Conservation (phyloP, 2,888 invertebrate species). For the Cheilosia vernalis region DNA sequence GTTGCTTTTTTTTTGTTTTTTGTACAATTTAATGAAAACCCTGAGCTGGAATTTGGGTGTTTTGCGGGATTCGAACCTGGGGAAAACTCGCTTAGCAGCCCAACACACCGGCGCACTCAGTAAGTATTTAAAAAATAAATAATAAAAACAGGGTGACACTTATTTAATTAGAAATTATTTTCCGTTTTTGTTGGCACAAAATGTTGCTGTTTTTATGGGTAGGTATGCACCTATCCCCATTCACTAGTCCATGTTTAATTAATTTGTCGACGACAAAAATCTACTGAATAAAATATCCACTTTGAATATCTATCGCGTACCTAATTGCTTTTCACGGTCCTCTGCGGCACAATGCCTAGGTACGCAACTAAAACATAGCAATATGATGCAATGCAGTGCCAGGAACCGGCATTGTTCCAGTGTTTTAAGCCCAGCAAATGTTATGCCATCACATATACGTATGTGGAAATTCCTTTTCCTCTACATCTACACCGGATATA, state of each 20-base stretch:
- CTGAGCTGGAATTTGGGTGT: no score
- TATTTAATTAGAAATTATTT: no score
- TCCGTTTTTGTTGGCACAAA: no score
- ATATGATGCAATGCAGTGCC: slow-evolving; percentile 14
- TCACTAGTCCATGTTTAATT: slow-evolving; percentile 3
- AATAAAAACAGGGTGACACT: no score
- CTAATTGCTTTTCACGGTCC: slow-evolving; percentile 5
- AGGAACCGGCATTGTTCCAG: slow-evolving; percentile 13
- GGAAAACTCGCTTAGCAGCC: no score
- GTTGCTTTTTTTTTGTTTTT: no score
- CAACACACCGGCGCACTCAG: no score
- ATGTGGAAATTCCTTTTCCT: background rate
- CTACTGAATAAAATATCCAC: slow-evolving; percentile 1
- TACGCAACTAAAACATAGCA: slow-evolving; percentile 1
- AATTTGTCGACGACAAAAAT: slow-evolving; percentile 4
- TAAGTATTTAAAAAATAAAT: no score
- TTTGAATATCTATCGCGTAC: slow-evolving; percentile 6
- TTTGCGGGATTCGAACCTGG: no score
- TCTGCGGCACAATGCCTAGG: background rate
- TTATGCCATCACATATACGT: background rate
- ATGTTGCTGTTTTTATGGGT: background rate
- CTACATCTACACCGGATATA: background rate
- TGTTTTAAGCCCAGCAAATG: slow-evolving; percentile 11
- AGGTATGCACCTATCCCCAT: background rate
- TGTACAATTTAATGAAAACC: no score